Base-by-base conservation (phyloP, 1,140 invertebrate genomes). In the Zaprionus ghesquierei region DNA sequence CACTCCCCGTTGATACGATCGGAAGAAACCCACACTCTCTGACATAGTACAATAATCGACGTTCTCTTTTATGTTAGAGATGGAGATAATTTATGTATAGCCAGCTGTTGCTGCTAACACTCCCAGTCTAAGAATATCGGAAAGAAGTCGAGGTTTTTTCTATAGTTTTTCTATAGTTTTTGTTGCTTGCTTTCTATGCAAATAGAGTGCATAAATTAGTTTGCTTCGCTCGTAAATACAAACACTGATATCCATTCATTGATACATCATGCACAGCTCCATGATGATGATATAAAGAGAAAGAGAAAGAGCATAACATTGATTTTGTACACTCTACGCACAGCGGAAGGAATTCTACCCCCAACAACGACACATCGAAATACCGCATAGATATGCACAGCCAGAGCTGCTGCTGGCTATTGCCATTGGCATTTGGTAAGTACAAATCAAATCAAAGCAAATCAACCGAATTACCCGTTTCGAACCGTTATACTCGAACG, bases 401-500 rank as follows among this genome's bases (percentile, higher is more conserved):
- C n/a, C 58, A 35, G 49, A 60, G 33, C 54, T 72, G 71, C 49
- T 51, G 58, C 20, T 89, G 84, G 84, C 29, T 89, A 33, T 60
- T 87, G 79, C 69, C 79, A 77, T 77, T 87, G 82, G 82, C 82
- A 82, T 87, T 82, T 87, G 82, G 82, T 87, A 87, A 87, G 82
- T 87, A 78, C 69, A 80, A 58, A 77, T 59, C 72, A 70, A 68
- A 72, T 33, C 13, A 51, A 41, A 58, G 20, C 46, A 31, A 68
- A 73, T 44, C 61, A 41, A 41, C 49, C 35, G 56, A 78, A 72
- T 86, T 86, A 75, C 44, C 61, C 63, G 56, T 79, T 81, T 66
- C 68, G 64, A 69, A 38, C 41, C 25, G 27, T 51, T 51, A 54
- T 54, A n/a, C 51, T 27, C 23, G 49, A 12, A 51, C 22, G 23